Conservation (phyloP, 2,888 invertebrate genomes). For the Chalcis sispes region DNA sequence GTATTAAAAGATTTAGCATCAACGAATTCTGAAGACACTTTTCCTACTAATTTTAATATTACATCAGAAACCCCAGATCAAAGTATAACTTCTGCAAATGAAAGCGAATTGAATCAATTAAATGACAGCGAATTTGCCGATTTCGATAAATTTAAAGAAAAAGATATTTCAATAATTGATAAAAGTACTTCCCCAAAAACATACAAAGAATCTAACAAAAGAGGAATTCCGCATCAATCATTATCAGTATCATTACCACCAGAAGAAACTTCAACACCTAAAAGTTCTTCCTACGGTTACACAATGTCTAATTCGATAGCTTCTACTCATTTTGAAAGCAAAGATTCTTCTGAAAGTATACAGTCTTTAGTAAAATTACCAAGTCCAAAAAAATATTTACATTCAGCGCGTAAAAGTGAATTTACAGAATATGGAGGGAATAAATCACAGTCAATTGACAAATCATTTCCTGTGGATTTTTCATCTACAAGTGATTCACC, state of each 20-base stretch:
- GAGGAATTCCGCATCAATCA: slow-evolving; percentile 78
- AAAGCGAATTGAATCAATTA: slow-evolving; percentile 72
- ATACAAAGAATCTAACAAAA: slow-evolving; percentile 63
- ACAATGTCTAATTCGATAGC: slow-evolving; percentile 49
- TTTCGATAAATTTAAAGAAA: slow-evolving; percentile 66
- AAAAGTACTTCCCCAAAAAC: slow-evolving; percentile 60
- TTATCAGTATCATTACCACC: slow-evolving; percentile 84
- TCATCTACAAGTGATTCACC: slow-evolving; percentile 66
- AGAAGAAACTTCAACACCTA: slow-evolving; percentile 77
- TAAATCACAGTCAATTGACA: slow-evolving; percentile 66
- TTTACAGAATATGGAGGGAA: slow-evolving; percentile 65
- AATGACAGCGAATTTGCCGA: slow-evolving; percentile 76
- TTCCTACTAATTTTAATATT: slow-evolving; percentile 70
- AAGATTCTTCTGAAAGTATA: slow-evolving; percentile 62
- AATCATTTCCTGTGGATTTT: slow-evolving; percentile 72
- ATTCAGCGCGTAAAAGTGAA: slow-evolving; percentile 65
- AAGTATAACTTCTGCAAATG: slow-evolving; percentile 54
- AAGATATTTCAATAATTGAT: slow-evolving; percentile 55
- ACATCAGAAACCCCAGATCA: slow-evolving; percentile 66
- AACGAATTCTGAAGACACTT: slow-evolving; percentile 70
- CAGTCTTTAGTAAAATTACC: slow-evolving; percentile 71
- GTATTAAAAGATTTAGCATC: slow-evolving; percentile 89
- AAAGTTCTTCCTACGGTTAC: slow-evolving; percentile 64
- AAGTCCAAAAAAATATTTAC: slow-evolving; percentile 73
- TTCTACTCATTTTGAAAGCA: slow-evolving; percentile 42